phyloP scores from a whole-genome alignment of 1,140 invertebrate species.

The Leptopilina clavipes region DNA sequence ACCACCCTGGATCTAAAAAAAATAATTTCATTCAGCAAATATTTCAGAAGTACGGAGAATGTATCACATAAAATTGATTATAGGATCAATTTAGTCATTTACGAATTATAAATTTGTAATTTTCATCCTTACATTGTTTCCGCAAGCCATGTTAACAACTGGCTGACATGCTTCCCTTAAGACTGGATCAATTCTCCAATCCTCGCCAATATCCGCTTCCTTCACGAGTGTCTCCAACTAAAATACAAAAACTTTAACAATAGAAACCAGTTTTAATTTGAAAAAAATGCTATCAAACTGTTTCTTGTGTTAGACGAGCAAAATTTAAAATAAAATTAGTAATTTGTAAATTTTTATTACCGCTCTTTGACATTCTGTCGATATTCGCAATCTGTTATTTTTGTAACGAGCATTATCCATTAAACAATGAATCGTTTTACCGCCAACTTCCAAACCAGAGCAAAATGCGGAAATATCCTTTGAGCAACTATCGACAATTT shows the following conservation, averaged over 20 bases:
- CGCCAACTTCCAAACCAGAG: slow-evolving; percentile 83
- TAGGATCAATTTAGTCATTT: too few species aligned
- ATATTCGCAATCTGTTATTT: slow-evolving; percentile 79
- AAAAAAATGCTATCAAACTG: too few species aligned
- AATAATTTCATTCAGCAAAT: neutral
- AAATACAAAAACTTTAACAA: slow-evolving; percentile 55
- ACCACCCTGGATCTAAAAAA: slow-evolving; percentile 75
- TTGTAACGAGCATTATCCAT: slow-evolving; percentile 89
- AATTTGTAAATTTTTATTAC: slow-evolving; percentile 66
- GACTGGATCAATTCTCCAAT: slow-evolving; percentile 94
- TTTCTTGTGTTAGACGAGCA: neutral
- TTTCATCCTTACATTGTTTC: slow-evolving; percentile 73
- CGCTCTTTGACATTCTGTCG: slow-evolving; percentile 81
- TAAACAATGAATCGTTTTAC: slow-evolving; percentile 95
- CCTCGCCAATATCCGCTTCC: slow-evolving; percentile 88
- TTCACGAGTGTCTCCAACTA: slow-evolving; percentile 86
- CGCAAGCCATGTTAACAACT: slow-evolving; percentile 85
- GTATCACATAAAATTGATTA: too few species aligned
- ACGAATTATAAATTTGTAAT: slow-evolving; percentile 21
- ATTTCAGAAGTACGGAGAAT: too few species aligned
- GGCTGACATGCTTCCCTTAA: slow-evolving; percentile 88
- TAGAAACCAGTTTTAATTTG: slow-evolving; percentile 37
- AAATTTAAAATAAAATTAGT: slow-evolving; percentile 19
- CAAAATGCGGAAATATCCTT: slow-evolving; percentile 88
- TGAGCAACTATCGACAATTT: slow-evolving; percentile 91